Evolutionary conservation across 2,113 vertebrate genomes (phyloP), one percentile per base, ranked within the genome.

Genomic region (Hemiprocne comata): DNA sequence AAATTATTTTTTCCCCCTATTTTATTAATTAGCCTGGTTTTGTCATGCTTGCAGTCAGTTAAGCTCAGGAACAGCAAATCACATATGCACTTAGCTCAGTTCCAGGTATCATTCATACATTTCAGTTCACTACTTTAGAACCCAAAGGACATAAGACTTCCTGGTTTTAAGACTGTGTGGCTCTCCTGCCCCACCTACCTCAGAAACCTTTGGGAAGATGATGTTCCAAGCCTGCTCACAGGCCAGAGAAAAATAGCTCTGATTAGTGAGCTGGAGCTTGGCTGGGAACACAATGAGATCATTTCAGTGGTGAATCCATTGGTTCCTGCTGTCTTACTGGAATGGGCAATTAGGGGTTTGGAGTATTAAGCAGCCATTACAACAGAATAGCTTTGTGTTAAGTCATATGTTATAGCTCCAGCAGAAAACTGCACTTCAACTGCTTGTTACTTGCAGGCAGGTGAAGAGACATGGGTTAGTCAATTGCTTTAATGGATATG

Each of bases 21-120:
- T 84, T 71, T 74, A 46, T 13, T 51, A 65, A 40, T 76, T 31
- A 66, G 0, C 11, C 14, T 11, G 2, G 65, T 86, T 73, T 12
- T 34, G 31, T 58, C 46, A 16, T 0, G 0, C 8, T 60, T 51
- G 17, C 33, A 69, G 17, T n/a, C n/a, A n/a, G n/a, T n/a, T n/a
- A n/a, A n/a, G n/a, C n/a, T 46, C 20, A 48, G 42, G 48, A 69
- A 13, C 53, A 93, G 24, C 34, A 76, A 90, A 67, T 1, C 24
- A 15, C 36, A 24, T 9, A 20, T 4, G 8, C 4, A 25, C 36
- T 62, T 18, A 55, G 53, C 19, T 51, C 17, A 61, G 28, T 36
- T 14, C 12, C n/a, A 54, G 28, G 24, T 54, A 42, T n/a, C 13
- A 17, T 72, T 82, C 48, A 28, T 12, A 1, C 9, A n/a, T 62